Percentiles rank a stretch among this genome's conserved stretches.
phyloP scores from a whole-genome alignment of 1,140 invertebrate species.

The Chionoecetes opilio region DNA sequence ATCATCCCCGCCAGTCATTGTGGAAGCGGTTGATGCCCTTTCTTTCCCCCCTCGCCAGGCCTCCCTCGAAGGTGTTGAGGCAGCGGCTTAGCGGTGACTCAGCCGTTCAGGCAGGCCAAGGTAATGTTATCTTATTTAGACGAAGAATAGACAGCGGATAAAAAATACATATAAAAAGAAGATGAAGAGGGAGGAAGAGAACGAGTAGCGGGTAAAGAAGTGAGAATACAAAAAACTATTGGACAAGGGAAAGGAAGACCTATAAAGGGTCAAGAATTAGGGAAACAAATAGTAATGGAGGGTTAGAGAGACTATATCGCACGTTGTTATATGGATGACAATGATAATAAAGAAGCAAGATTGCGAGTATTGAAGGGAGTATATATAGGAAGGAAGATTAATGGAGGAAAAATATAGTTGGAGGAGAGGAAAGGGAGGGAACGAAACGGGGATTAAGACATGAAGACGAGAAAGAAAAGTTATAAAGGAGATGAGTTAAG shows the following conservation, averaged over 20 bases:
- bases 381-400: too few relatives aligned
- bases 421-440: neutral
- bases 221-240: neutral
- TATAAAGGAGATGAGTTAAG: neutral
- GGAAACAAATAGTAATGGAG: neutral
- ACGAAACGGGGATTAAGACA: neutral
- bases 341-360: neutral
- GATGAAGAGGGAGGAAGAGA: too few relatives aligned
- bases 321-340: neutral
- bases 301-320: neutral
- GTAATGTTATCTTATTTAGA: constrained; percentile 5
- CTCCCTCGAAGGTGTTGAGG: neutral
- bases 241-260: neutral
- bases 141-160: neutral
- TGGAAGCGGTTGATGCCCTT: neutral
- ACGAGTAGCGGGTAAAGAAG: neutral
- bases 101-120: neutral
- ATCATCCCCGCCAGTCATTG: too few relatives aligned
- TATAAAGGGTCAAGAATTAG: neutral
- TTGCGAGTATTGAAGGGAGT: neutral
- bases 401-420: neutral
- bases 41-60: neutral
- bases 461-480: neutral
- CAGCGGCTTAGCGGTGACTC: constrained; percentile 5
- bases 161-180: neutral